Evolutionary conservation across 2,888 invertebrate species (phyloP), one percentile per base, ranked within the genome.

Genomic region (Actias luna): DNA sequence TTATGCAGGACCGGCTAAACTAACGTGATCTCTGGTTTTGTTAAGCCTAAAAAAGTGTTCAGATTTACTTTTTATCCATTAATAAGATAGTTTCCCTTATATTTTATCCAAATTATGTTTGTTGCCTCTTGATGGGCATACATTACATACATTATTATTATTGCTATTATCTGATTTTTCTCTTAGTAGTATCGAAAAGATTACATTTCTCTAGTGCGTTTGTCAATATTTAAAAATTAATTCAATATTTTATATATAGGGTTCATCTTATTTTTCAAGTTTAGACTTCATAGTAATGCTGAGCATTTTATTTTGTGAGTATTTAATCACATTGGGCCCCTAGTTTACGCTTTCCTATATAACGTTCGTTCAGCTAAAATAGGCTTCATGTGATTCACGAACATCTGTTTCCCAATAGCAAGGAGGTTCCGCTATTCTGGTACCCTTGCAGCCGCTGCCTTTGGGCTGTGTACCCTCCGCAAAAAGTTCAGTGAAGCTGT

Each of bases 1-100:
- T 62, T 62, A 29, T 42, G 31, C 33, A 67, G 63, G 68, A 29
- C 35, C 39, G 14, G 46, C 69, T 67, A 69, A 59, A 63, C 55
- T 57, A 29, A 55, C 10, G 42, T 52, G 69, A 67, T 16, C 68
- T 59, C 60, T 46, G 55, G n/a, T n/a, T 61, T 52, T 36, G 42
- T 57, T 61, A 61, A 52, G 35, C 31, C 25, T 59, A 27, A 57
- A 59, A 52, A 62, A 58, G 27, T 42, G 5, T 22, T 8, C 12
- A 35, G 18, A 58, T 25, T 22, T 31, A 42, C n/a, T 22, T 16
- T 50, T 50, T 50, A 25, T 22, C 25, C 8, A 50, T 25, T 25
- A 25, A 1, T 25, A 25, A 0, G 1, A 12, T 22, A 42, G n/a
- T 18, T 2, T 42, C 8, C 18, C 16, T 8, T 50, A 50, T 12